Conservation (phyloP, 2,888 invertebrate species). For the Rugalucina vietnamica region DNA sequence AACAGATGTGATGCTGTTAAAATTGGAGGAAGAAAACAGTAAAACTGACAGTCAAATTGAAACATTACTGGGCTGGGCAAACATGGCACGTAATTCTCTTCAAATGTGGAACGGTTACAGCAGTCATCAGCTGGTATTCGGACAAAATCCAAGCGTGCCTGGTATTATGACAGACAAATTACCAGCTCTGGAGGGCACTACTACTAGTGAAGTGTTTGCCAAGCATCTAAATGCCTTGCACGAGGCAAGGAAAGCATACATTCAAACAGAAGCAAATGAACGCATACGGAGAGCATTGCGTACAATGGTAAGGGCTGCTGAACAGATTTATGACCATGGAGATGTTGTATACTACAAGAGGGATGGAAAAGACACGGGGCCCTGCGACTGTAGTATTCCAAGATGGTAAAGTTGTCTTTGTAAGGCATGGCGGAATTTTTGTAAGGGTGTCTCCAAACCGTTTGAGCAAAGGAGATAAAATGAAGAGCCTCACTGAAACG, state of each 20-base stretch:
- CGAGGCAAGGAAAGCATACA: constrained; percentile 50
- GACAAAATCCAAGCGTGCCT: constrained; percentile 49
- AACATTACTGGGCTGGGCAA: constrained; percentile 32
- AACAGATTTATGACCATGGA: constrained; percentile 61
- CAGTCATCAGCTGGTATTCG: constrained; percentile 48
- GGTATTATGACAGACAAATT: constrained; percentile 34
- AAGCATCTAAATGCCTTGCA: constrained; percentile 46
- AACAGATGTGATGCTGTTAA: constrained; percentile 37
- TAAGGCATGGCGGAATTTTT: constrained; percentile 47
- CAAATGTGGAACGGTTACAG: constrained; percentile 55
- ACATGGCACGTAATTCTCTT: constrained; percentile 40
- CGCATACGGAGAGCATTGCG: constrained; percentile 58
- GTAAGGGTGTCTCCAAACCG: constrained; percentile 67
- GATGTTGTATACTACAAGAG: constrained; percentile 64
- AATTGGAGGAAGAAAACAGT: constrained; percentile 30
- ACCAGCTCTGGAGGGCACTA: constrained; percentile 45
- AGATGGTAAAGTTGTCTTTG: constrained; percentile 62
- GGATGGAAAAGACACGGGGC: constrained; percentile 47
- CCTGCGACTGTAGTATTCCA: constrained; percentile 69
- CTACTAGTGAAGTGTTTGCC: constrained; percentile 43
- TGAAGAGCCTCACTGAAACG: not conserved
- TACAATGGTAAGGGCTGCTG: constrained; percentile 55
- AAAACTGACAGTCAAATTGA: not conserved
- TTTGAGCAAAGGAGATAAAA: not conserved
- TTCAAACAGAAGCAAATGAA: constrained; percentile 60